Evolutionary conservation across 2,888 invertebrate genomes (phyloP).

Genomic region (Pocota personata): DNA sequence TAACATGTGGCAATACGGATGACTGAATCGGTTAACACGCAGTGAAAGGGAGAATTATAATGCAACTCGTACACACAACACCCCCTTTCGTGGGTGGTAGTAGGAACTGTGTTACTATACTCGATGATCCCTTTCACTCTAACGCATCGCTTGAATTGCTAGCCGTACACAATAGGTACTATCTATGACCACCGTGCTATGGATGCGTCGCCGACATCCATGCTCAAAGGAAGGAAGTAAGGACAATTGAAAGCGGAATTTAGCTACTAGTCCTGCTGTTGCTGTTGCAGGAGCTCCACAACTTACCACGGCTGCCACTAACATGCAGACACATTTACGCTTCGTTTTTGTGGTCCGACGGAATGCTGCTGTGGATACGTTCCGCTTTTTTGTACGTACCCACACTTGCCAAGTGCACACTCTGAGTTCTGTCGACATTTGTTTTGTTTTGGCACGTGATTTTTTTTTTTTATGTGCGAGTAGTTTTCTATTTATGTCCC

Average conservation of each 20-base stretch:
- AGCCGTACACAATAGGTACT: not conserved
- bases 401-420: conserved; percentile 44
- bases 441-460: not conserved
- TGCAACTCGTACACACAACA: conserved; percentile 3
- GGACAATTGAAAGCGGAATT: conserved; percentile 67
- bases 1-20: conserved; percentile 50
- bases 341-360: conserved; percentile 61
- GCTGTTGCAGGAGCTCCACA: conserved; percentile 9
- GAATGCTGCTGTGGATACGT: conserved; percentile 38
- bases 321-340: conserved; percentile 70
- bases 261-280: conserved; percentile 24
- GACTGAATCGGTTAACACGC: conserved; percentile 62
- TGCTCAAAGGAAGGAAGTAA: conserved; percentile 60
- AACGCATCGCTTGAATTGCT: conserved; percentile 50
- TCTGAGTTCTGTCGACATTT: not conserved
- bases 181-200: not conserved
- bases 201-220: conserved; percentile 5
- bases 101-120: conserved; percentile 27
- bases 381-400: not conserved
- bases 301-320: conserved; percentile 60
- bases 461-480: not conserved
- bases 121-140: conserved; percentile 53
- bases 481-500: not conserved
- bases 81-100: not conserved
- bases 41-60: conserved; percentile 57